Base-by-base conservation (phyloP, 2,113 vertebrate species). In the Nesogale talazaci region DNA sequence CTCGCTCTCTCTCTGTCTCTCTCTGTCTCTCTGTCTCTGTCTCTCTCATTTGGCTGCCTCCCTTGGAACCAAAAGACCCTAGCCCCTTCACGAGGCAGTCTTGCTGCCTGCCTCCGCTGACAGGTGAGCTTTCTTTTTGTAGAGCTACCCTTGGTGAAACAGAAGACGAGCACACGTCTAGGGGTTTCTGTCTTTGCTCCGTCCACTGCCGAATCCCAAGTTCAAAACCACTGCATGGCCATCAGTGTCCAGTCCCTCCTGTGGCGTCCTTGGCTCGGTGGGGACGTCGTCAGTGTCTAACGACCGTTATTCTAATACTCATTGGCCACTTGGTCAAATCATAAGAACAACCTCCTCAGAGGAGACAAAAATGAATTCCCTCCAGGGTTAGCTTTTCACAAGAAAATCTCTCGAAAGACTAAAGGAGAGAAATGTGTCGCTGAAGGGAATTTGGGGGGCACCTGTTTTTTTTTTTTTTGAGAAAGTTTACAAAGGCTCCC, bases 371-470 rank as follows among this genome's bases (percentile, higher is more conserved):
- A 69, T 40, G 34, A 69, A 57, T 92, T 31, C 16, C 16, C 90
- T 67, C 88, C 82, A 57, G 22, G 38, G 38, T 14, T 77, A 12
- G 23, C 61, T 89, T 89, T 93, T 57, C 63, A 70, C 83, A 70
- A 52, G 10, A 83, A 92, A 72, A 38, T 38, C 31, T 74, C 46
- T 76, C 2, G 70, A 27, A 67, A 88, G 20, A 57, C 25, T 85
- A 52, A 67, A 25, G 83, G 95, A 74, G 95, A 74, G 38, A 89
- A 65, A 38, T 88, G 25, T 42, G 22, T 77, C 65, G 23, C 25
- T 42, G 52, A 14, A 88, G 25, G 59, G 65, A 88, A 59, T 76
- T 83, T 80, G 79, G 75, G 42, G 23, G 74, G 4, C 34, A 34
- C 75, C 56, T n/a, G n/a, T n/a, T n/a, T n/a, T n/a, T n/a, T n/a